Percentiles rank a stretch among this genome's conserved stretches.
Conservation (phyloP, 2,888 invertebrate genomes). For the Chloromyia formosa region DNA sequence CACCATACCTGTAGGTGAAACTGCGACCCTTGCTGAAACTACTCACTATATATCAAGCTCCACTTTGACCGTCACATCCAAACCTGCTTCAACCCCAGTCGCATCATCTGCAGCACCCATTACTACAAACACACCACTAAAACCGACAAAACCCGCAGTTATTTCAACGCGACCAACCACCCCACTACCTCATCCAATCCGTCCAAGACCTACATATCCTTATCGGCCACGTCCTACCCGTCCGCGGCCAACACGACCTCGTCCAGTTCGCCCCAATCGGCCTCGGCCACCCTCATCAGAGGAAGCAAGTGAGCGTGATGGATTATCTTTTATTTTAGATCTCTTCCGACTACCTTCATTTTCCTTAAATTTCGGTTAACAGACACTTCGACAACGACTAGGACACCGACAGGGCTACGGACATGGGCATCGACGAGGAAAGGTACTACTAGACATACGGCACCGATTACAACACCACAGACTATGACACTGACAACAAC, state of each 20-base stretch:
- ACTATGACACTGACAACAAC: slow-evolving; percentile 12
- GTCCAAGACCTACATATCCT: slow-evolving; percentile 4
- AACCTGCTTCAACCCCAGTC: neutral
- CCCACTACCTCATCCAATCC: neutral
- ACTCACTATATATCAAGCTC: neutral
- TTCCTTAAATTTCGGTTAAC: slow-evolving; percentile 35
- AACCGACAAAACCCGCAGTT: neutral
- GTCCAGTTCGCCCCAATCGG: slow-evolving; percentile 2
- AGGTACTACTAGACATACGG: neutral
- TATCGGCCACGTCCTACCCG: slow-evolving; percentile 16
- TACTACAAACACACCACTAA: neutral
- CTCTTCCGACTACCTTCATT: slow-evolving; percentile 35
- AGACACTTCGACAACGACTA: slow-evolving; percentile 7
- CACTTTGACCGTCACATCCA: neutral
- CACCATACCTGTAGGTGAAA: neutral
- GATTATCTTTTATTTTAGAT: slow-evolving; percentile 35
- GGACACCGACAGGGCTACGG: neutral
- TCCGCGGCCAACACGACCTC: slow-evolving; percentile 8
- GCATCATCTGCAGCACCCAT: neutral
- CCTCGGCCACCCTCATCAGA: slow-evolving; percentile 12
- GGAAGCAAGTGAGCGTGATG: slow-evolving; percentile 42
- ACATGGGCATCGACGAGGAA: neutral
- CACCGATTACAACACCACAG: slow-evolving; percentile 16
- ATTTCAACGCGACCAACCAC: slow-evolving; percentile 11
- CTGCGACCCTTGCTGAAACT: neutral